A percentile compares a stretch with the other conserved stretches of the same genome.
Evolutionary conservation across 2,797 vertebrate species (phyloP).

Genomic region (Amniataba percoides): DNA sequence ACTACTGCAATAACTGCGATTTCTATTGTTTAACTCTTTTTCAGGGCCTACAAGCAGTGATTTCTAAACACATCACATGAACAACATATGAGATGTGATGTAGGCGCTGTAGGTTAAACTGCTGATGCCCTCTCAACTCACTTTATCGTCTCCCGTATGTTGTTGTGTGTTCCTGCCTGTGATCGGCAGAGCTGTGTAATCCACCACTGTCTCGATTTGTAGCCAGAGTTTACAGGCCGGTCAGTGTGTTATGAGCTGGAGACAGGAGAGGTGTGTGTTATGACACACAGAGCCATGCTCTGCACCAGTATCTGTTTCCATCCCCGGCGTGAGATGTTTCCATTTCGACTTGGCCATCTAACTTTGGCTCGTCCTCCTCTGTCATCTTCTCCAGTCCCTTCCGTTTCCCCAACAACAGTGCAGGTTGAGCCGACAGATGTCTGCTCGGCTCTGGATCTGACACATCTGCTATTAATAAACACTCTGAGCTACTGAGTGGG

Average conservation of each 20-base stretch:
- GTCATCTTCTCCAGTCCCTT: conserved; percentile 8
- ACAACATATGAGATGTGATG: no score
- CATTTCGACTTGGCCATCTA: conserved; percentile 10
- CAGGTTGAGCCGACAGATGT: conserved; percentile 48
- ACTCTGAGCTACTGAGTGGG: conserved; percentile 26
- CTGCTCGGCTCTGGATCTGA: conserved; percentile 37
- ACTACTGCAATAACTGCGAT: no score
- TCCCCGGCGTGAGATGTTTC: conserved; percentile 13
- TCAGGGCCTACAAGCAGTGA: no score
- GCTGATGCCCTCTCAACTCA: no score
- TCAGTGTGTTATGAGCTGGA: conserved; percentile 26
- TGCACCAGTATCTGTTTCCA: conserved; percentile 12
- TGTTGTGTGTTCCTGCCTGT: no score
- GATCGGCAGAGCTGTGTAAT: not conserved
- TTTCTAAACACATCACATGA: no score
- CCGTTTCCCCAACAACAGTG: conserved; percentile 31
- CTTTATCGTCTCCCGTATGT: no score
- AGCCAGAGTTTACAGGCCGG: not conserved
- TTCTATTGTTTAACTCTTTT: no score
- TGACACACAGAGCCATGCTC: conserved; percentile 15
- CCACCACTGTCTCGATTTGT: not conserved
- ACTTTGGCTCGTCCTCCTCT: not conserved
- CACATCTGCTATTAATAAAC: conserved; percentile 67
- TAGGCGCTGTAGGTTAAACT: no score
- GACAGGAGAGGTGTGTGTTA: conserved; percentile 16